These are phyloP conservation scores for Erythrocercus mccallii DNA, from an alignment of 2,113 vertebrate genomes.

Conservation along the genomic window DNA sequence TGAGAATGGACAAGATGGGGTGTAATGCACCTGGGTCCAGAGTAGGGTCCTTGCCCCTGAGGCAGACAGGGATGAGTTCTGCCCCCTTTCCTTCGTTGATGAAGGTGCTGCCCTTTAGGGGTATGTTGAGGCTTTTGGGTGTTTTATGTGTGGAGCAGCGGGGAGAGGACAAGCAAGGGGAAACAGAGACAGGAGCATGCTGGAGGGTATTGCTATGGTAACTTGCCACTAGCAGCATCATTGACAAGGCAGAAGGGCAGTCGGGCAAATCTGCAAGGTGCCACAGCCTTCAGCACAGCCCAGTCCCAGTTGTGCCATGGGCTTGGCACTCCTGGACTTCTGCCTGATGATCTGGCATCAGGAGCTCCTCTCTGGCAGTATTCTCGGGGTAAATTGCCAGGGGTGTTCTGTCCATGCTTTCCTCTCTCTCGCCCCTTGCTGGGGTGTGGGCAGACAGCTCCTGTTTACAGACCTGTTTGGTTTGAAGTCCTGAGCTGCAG, in stretches of 20 bases:
- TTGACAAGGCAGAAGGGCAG: neutral
- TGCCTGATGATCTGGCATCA: fast-evolving
- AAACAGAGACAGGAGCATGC: neutral
- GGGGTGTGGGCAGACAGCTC: neutral
- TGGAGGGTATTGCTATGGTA: conserved; percentile 60
- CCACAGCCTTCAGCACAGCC: neutral
- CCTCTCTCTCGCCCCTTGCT: fast-evolving
- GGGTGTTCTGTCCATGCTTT: neutral
- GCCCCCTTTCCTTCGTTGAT: neutral
- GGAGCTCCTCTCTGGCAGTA: neutral
- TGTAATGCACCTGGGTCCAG: fast-evolving
- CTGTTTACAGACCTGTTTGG: neutral
- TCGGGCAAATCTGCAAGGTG: neutral
- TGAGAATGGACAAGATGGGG: fast-evolving
- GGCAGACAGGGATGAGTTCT: neutral
- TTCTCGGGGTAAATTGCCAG: neutral
- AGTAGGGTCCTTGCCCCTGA: neutral
- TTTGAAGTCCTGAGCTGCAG: neutral
- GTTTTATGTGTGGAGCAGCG: fast-evolving
- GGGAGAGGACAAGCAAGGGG: neutral
- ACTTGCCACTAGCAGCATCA: neutral
- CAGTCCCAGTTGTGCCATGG: fast-evolving
- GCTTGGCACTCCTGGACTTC: fast-evolving
- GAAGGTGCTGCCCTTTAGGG: neutral
- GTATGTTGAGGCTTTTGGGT: neutral